Evolutionary conservation across 2,888 invertebrate genomes (phyloP).

Genomic region (Sepiola atlantica): DNA sequence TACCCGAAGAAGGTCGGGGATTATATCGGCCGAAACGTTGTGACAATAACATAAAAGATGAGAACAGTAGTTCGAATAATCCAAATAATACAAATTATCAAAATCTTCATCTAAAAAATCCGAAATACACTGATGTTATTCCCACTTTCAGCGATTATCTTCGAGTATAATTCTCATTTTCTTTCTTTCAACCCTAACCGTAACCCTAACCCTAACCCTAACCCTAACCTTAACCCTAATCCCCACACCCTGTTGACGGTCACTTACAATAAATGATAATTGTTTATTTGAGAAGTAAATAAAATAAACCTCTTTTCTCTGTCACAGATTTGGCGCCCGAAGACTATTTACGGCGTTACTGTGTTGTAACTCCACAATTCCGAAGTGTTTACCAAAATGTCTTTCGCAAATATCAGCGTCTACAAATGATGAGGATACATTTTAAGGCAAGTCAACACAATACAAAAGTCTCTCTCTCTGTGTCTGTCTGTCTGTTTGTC

Average conservation of each 20-base stretch:
- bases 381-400: conserved; percentile 34
- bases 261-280: neutral
- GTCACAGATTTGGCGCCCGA: neutral
- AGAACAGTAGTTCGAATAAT: too few relatives aligned
- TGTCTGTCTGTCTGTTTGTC: neutral
- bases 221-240: too few relatives aligned
- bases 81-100: too few relatives aligned
- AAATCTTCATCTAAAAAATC: too few relatives aligned
- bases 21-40: too few relatives aligned
- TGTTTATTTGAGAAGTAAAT: neutral
- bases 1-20: too few relatives aligned
- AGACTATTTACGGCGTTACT: conserved; percentile 15
- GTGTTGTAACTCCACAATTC: conserved; percentile 10
- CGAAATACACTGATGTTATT: too few relatives aligned
- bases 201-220: too few relatives aligned
- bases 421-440: neutral
- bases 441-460: neutral
- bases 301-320: neutral
- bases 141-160: too few relatives aligned
- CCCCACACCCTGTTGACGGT: neutral
- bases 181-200: too few relatives aligned
- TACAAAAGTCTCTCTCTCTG: neutral
- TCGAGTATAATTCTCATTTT: too few relatives aligned
- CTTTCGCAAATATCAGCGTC: neutral
- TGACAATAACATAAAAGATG: too few relatives aligned